A percentile compares a stretch with the other conserved stretches of the same genome.
These are phyloP conservation scores for Conopomorpha cramerella DNA, from an alignment of 1,140 invertebrate species.

Conservation along the genomic window DNA sequence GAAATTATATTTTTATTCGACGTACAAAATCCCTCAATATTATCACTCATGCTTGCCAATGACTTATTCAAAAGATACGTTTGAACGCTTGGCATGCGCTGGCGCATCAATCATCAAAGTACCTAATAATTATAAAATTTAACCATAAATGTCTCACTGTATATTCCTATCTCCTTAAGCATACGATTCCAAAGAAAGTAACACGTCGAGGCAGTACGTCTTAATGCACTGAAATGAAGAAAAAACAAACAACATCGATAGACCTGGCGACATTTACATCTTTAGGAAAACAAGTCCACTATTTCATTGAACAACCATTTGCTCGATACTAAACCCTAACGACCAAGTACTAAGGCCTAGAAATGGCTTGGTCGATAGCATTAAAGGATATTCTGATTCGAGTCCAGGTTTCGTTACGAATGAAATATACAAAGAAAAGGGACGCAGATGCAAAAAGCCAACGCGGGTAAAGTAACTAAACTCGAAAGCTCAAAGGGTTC, in stretches of 20 bases:
- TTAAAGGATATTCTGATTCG: conserved; percentile 40
- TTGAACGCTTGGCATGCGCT: no score
- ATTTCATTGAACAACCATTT: conserved; percentile 14
- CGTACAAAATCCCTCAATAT: no score
- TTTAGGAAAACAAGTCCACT: conserved; percentile 34
- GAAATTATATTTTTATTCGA: no score
- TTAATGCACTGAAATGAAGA: conserved; percentile 46
- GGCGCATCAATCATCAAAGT: no score
- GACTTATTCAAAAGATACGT: no score
- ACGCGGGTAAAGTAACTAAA: conserved; percentile 49
- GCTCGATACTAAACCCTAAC: conserved; percentile 7
- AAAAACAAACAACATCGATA: conserved; percentile 35
- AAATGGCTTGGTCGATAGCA: conserved; percentile 6
- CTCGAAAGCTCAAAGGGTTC: conserved; percentile 56
- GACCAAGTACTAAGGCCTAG: conserved; percentile 16
- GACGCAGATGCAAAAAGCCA: conserved; percentile 55
- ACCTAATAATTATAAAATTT: no score
- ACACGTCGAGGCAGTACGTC: no score
- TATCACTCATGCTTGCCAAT: no score
- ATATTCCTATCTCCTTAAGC: no score
- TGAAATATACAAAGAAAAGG: conserved; percentile 52
- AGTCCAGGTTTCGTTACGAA: conserved; percentile 52
- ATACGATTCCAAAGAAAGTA: no score
- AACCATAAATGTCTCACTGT: no score
- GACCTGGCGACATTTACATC: conserved; percentile 51